A percentile compares a stretch with the other conserved stretches of the same genome.
Evolutionary conservation across 2,888 invertebrate species (phyloP).

Genomic region (Synanthedon myopaeformis): DNA sequence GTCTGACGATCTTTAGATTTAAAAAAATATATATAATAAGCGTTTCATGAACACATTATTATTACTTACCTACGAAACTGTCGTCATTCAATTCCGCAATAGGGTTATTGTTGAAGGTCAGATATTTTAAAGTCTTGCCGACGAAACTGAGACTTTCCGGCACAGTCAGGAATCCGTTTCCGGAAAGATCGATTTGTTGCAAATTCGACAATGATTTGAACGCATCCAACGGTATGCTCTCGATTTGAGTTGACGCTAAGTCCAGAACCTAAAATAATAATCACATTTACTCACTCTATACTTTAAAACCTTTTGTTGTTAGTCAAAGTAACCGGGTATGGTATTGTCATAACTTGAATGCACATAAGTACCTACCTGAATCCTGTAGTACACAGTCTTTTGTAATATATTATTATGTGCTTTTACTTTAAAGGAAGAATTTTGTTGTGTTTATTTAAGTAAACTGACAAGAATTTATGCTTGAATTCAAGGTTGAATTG

Average conservation of each 20-base stretch:
- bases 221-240: conserved; percentile 64
- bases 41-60: background rate
- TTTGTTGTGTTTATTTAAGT: too few species aligned
- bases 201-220: conserved; percentile 62
- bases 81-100: conserved; percentile 69
- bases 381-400: too few species aligned
- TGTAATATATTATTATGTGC: too few species aligned
- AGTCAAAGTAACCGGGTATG: too few species aligned
- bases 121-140: conserved; percentile 64
- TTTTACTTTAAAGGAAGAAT: too few species aligned
- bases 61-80: conserved; percentile 68
- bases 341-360: too few species aligned
- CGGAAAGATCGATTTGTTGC: conserved; percentile 69
- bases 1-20: too few species aligned
- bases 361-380: too few species aligned
- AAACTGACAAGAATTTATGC: too few species aligned
- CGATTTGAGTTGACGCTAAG: conserved; percentile 70
- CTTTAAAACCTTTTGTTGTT: background rate
- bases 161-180: conserved; percentile 70
- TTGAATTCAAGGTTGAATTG: too few species aligned
- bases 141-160: conserved; percentile 68
- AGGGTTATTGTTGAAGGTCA: conserved; percentile 73
- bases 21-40: too few species aligned
- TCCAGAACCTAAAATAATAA: conserved; percentile 57
- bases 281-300: background rate